Evolutionary conservation across 2,113 vertebrate genomes (phyloP), one percentile per base, ranked within the genome.

Genomic region (Melanotaenia duboulayi): DNA sequence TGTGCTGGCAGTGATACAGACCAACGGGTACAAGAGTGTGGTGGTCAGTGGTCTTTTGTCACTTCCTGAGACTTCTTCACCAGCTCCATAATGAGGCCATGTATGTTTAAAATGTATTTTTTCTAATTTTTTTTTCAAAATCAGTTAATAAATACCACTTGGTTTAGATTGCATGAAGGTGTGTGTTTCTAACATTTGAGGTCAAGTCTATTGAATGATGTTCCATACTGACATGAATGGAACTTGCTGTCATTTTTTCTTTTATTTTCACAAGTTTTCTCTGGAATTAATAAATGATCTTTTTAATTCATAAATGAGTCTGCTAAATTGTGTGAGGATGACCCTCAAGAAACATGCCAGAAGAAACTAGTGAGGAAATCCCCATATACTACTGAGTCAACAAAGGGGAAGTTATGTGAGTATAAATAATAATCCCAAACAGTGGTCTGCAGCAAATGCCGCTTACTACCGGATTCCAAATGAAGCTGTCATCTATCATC

Each of bases 91-190:
- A 50, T 49, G 23, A 22, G 73, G 71, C 56, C 59, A 37, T 62
- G 62, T 58, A 63, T 71, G 17, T 48, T 17, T 19, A 1, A 46
- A 13, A 2, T 40, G 14, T 44, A 17, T 48, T 48, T 48, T n/a
- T 17, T 66, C 78, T 77, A 71, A 44, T 79, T 81, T 76, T 66
- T 76, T 66, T 22, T 74, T 74, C 22, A 23, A 58, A 48, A 77
- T 44, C 19, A 1, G 25, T 78, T 60, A 90, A 90, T 91, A 90
- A 90, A 89, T 56, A 37, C 80, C 74, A 71, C 28, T 60, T 64
- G 70, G 32, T 76, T 78, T 51, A 59, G 25, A 61, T 66, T 2
- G 4, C 32, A 61, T 68, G 32, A 24, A 55, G 2, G 17, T 58
- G 44, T 71, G 0, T n/a, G 11, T 46, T 49, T 62, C 11, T 9